Conservation (phyloP, 2,797 vertebrate genomes). For the Mycteria americana region DNA sequence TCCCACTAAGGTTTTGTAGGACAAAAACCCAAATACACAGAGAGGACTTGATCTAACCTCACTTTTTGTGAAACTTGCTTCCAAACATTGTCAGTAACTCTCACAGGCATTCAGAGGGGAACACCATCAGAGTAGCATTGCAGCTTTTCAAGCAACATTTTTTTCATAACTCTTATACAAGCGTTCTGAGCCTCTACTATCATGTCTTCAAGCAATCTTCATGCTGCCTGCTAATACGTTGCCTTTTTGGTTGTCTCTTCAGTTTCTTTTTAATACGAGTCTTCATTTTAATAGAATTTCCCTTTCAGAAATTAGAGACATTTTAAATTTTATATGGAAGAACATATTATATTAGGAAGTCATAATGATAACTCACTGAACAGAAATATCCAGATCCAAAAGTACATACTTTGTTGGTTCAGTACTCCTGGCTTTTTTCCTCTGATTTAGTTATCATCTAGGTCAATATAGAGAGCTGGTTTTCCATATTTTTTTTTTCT, state of each 20-base stretch:
- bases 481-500: neutral
- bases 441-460: neutral
- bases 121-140: neutral
- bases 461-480: neutral
- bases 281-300: neutral
- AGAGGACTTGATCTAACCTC: neutral
- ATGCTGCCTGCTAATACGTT: neutral
- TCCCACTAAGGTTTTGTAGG: neutral
- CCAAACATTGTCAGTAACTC: neutral
- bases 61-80: neutral
- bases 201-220: neutral
- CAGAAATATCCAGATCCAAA: neutral
- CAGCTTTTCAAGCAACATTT: neutral
- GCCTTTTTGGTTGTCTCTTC: neutral
- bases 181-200: neutral
- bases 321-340: neutral
- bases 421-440: accelerated
- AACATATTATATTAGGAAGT: neutral
- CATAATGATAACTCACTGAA: neutral
- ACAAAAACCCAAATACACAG: neutral
- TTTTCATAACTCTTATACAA: neutral
- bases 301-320: neutral
- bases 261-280: neutral
- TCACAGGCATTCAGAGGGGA: neutral
- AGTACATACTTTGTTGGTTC: neutral